Conservation (phyloP, 2,113 vertebrate genomes). For the Brachirus orientalis region DNA sequence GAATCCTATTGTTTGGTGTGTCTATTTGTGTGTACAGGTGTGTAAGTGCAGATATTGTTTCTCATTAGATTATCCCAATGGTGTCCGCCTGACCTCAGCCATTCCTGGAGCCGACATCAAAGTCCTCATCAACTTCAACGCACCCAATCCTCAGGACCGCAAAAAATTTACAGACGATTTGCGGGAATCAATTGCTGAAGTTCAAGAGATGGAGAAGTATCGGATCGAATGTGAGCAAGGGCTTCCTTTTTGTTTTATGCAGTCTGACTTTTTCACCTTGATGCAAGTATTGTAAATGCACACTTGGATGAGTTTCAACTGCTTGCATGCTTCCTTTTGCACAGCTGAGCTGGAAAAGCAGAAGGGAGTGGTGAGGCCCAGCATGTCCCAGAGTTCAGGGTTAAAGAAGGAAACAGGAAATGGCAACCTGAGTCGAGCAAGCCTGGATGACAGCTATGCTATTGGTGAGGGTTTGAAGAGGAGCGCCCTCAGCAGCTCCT, state of each 20-base stretch:
- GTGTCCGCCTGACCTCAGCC: constrained; percentile 93
- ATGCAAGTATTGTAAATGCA: neutral
- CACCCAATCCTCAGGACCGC: constrained; percentile 97
- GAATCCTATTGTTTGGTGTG: neutral
- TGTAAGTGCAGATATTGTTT: neutral
- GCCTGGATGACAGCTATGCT: constrained; percentile 95
- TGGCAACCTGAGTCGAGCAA: constrained; percentile 87
- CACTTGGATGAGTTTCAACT: neutral
- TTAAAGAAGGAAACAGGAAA: constrained; percentile 92
- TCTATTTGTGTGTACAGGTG: neutral
- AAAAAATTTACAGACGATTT: constrained; percentile 98
- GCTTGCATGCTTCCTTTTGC: constrained; percentile 1
- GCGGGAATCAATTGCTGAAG: constrained; percentile 94
- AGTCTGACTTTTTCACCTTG: too few relatives aligned
- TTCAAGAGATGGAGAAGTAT: constrained; percentile 99
- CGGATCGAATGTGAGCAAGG: constrained; percentile 92
- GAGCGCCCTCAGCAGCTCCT: constrained; percentile 96
- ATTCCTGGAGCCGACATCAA: constrained; percentile 95
- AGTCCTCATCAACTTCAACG: constrained; percentile 97
- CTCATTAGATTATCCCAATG: constrained; percentile 93
- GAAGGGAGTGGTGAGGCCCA: constrained; percentile 93
- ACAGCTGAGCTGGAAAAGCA: constrained; percentile 97
- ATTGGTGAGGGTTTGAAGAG: constrained; percentile 93
- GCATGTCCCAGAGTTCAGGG: constrained; percentile 91
- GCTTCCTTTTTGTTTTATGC: neutral